Percentiles rank a stretch among this genome's conserved stretches.
phyloP scores from a whole-genome alignment of 2,888 invertebrate genomes.

The Alviniconcha strummeri region DNA sequence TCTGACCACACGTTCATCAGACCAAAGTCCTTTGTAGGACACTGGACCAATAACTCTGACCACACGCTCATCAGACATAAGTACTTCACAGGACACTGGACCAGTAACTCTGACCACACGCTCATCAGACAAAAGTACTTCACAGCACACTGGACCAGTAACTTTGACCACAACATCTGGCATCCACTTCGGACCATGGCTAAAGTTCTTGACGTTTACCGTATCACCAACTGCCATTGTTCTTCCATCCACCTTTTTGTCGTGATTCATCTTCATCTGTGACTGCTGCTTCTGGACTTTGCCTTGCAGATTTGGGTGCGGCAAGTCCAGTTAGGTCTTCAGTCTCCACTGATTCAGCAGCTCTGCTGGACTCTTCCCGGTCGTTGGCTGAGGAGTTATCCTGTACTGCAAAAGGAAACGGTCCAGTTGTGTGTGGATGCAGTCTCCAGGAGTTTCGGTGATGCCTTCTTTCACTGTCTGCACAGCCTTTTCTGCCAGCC shows the following conservation, averaged over 20 bases:
- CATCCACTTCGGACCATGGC: not conserved
- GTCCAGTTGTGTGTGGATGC: not conserved
- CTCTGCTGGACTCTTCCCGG: not conserved
- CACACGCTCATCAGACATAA: not conserved
- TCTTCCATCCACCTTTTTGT: not conserved
- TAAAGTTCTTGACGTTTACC: not conserved
- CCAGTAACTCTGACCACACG: not conserved
- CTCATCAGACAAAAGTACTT: not conserved
- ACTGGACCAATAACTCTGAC: not conserved
- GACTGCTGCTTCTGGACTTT: not conserved
- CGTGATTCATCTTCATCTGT: not conserved
- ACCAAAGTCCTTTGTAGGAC: not conserved
- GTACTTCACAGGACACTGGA: not conserved
- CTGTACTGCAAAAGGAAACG: constrained; percentile 6
- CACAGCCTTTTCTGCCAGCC: constrained; percentile 42
- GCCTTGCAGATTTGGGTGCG: not conserved
- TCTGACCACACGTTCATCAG: not conserved
- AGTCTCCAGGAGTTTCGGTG: not conserved
- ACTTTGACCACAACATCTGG: not conserved
- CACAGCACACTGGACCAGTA: not conserved
- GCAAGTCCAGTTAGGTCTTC: not conserved
- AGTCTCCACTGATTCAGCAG: not conserved
- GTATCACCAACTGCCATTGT: not conserved
- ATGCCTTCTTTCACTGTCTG: constrained; percentile 44
- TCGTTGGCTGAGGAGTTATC: not conserved